Percentiles rank a stretch among this genome's conserved stretches.
phyloP scores from a whole-genome alignment of 2,797 vertebrate genomes.

The Acropternis orthonyx region DNA sequence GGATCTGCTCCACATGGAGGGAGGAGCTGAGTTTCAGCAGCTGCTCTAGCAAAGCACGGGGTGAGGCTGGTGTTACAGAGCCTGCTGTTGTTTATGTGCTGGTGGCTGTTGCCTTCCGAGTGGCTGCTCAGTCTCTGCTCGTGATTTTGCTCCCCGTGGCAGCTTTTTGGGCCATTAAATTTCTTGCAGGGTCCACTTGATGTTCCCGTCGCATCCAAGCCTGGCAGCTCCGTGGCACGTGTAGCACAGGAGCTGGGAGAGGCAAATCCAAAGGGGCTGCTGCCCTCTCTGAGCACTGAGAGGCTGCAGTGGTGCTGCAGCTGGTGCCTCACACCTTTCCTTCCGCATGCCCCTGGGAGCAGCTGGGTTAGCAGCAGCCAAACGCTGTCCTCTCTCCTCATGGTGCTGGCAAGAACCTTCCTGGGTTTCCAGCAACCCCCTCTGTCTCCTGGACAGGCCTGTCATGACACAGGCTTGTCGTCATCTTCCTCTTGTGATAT shows the following conservation, averaged over 20 bases:
- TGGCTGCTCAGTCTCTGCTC: background rate
- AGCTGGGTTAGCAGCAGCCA: background rate
- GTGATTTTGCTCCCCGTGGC: accelerated
- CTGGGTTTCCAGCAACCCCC: background rate
- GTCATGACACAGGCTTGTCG: background rate
- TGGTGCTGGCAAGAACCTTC: background rate
- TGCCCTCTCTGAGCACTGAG: background rate
- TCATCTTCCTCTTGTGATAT: background rate
- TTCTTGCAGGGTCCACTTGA: background rate
- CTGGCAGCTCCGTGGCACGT: background rate
- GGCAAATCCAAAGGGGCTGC: background rate
- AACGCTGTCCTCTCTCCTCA: accelerated
- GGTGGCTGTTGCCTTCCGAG: background rate
- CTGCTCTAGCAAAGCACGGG: background rate
- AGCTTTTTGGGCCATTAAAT: background rate
- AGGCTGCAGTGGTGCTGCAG: background rate
- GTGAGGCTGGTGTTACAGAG: accelerated
- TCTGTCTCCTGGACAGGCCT: background rate
- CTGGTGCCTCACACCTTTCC: background rate
- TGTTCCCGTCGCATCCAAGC: accelerated
- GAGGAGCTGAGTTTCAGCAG: background rate
- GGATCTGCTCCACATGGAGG: accelerated
- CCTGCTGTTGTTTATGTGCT: background rate
- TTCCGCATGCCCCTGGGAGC: accelerated
- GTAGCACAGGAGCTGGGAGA: background rate